A percentile compares a stretch with the other conserved stretches of the same genome.
phyloP scores from a whole-genome alignment of 2,113 vertebrate species.

The Macquaria australasica region DNA sequence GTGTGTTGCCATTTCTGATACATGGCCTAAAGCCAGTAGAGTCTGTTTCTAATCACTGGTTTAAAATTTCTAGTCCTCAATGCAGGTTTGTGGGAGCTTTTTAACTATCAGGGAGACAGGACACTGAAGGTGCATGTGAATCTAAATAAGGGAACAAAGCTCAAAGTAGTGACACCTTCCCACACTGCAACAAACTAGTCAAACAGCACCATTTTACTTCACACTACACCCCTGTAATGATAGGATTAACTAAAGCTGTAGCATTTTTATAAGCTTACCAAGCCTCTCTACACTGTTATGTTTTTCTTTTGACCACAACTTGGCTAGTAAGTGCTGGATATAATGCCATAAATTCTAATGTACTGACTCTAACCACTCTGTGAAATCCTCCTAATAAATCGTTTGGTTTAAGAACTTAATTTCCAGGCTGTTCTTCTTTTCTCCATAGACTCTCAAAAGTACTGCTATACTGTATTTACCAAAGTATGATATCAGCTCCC shows the following conservation, averaged over 20 bases:
- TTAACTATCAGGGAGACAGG: neutral
- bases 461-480: neutral
- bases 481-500: neutral
- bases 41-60: neutral
- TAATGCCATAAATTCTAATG: slow-evolving; percentile 1
- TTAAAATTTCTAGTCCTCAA: neutral
- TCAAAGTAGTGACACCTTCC: neutral
- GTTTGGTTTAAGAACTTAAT: neutral
- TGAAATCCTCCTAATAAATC: slow-evolving; percentile 40
- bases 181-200: slow-evolving; percentile 13
- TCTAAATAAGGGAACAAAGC: slow-evolving; percentile 1
- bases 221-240: neutral
- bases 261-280: neutral
- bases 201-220: neutral
- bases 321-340: slow-evolving; percentile 26
- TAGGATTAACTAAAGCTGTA: slow-evolving; percentile 6
- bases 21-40: neutral
- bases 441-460: neutral
- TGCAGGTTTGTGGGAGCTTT: slow-evolving; percentile 6
- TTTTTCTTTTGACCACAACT: slow-evolving; percentile 16
- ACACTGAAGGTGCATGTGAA: slow-evolving; percentile 35
- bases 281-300: slow-evolving; percentile 1
- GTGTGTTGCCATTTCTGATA: neutral
- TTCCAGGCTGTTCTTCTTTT: neutral
- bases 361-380: slow-evolving; percentile 12